A percentile compares a stretch with the other conserved stretches of the same genome.
Evolutionary conservation across 2,113 vertebrate species (phyloP).

Genomic region (Etheostoma spectabile): DNA sequence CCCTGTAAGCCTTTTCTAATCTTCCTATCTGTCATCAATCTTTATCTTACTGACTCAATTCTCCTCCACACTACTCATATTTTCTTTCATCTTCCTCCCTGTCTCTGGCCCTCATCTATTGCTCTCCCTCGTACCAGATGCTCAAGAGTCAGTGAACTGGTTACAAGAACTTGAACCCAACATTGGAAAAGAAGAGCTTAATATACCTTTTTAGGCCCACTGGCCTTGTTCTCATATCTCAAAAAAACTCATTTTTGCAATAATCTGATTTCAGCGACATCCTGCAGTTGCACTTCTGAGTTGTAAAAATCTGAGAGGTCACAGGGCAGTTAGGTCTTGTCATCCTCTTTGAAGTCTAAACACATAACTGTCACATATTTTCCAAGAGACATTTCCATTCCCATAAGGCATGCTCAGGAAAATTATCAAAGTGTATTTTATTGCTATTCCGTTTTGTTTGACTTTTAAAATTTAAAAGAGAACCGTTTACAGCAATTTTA

Average conservation of each 20-base stretch:
- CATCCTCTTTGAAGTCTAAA: constrained; percentile 66
- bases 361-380: constrained; percentile 75
- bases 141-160: constrained; percentile 74
- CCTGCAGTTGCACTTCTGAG: constrained; percentile 54
- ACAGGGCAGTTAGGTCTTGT: constrained; percentile 50
- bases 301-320: constrained; percentile 61
- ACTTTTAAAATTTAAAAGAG: constrained; percentile 30
- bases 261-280: constrained; percentile 49
- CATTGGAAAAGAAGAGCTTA: constrained; percentile 62
- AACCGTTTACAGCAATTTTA: constrained; percentile 41
- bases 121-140: constrained; percentile 52
- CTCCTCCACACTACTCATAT: constrained; percentile 74
- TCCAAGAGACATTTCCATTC: constrained; percentile 47
- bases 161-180: constrained; percentile 73
- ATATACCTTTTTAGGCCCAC: constrained; percentile 57
- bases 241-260: constrained; percentile 17
- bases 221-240: constrained; percentile 64
- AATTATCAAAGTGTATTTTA: constrained; percentile 63
- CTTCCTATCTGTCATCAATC: constrained; percentile 80
- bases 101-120: constrained; percentile 65
- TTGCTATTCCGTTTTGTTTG: constrained; percentile 42
- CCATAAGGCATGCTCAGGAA: constrained; percentile 13
- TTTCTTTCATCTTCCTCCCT: constrained; percentile 76
- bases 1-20: constrained; percentile 72
- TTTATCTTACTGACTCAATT: constrained; percentile 76